Evolutionary conservation across 64 coral and sea anemone species (phyloP), one percentile per base, ranked within the genome.

Genomic region (Acropora yongei): DNA sequence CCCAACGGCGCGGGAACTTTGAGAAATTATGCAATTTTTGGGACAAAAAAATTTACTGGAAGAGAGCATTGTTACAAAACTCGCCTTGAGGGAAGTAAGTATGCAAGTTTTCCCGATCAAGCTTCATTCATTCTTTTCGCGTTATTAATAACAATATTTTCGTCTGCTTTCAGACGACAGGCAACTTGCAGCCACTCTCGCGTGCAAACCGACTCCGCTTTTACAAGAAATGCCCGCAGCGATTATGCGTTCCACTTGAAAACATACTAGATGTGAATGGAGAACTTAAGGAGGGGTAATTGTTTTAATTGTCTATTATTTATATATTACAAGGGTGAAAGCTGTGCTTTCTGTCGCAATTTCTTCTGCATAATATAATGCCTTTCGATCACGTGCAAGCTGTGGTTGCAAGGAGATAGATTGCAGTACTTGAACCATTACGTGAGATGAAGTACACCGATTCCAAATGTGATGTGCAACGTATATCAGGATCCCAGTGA

Each of bases 191-290:
- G 61, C 84, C 74, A n/a, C 11, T 69, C 78, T 61, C 41, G 44
- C 91, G 84, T 10, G 84, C 73, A 30, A 93, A 87, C 48, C 75
- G 82, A 57, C 55, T 55, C 1, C 73, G 77, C 45, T 69, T 93
- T 11, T 93, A 87, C 77, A 87, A 86, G 74, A 93, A 87, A 80
- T 93, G 68, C 80, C 80, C 91, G 2, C 75, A 71, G 68, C 61
- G 83, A 40, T 87, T 84, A 50, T 93, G 91, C 57, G 8, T 93
- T 68, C 79, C 79, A 45, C 76, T 93, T 49, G 65, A 77, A 6
- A 86, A 60, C 14, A 87, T 93, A 47, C 46, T 93, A 16, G 91
- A 93, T 60, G 8, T 51, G 11, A 68, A 57, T 40, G 91, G 91
- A 57, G 83, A 63, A 20, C 57, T 93, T 14, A 55, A 20, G 76